Percentiles rank a stretch among this genome's conserved stretches.
Conservation (phyloP, 2,888 invertebrate genomes). For the Eristalis tenax region DNA sequence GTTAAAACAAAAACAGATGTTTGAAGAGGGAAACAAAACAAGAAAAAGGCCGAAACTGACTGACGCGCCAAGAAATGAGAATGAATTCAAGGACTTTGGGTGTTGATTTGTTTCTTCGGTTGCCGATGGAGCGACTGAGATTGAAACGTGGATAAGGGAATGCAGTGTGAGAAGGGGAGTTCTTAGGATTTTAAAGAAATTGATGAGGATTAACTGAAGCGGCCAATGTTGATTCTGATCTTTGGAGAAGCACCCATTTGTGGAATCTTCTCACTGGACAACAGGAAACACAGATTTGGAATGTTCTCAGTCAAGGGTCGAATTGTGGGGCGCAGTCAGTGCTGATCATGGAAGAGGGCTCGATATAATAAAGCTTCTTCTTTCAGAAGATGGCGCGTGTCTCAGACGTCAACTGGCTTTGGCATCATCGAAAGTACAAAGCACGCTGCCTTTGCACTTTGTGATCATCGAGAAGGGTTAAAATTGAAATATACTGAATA, state of each 20-base stretch:
- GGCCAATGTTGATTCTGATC: neutral
- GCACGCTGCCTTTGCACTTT: too few species aligned
- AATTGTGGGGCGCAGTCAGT: too few species aligned
- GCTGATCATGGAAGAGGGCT: too few species aligned
- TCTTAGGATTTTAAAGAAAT: neutral
- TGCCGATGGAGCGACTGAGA: neutral
- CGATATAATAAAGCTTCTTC: too few species aligned
- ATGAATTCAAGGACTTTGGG: slow-evolving; percentile 50
- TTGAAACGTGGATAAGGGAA: neutral
- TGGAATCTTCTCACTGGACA: too few species aligned
- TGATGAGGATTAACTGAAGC: neutral
- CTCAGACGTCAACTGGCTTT: too few species aligned
- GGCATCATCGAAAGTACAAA: too few species aligned
- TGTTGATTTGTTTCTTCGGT: neutral
- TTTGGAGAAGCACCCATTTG: neutral
- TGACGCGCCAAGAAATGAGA: slow-evolving; percentile 28
- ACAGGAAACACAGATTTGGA: too few species aligned
- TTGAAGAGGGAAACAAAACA: slow-evolving; percentile 2
- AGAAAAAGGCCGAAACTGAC: neutral
- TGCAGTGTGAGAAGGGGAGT: neutral
- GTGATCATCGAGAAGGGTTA: too few species aligned
- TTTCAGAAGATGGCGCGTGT: too few species aligned
- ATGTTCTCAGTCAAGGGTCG: too few species aligned
- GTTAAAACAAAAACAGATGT: slow-evolving; percentile 38
- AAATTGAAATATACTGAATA: too few species aligned